phyloP scores from a whole-genome alignment of 2,113 vertebrate species.

The Calidris pygmaea region DNA sequence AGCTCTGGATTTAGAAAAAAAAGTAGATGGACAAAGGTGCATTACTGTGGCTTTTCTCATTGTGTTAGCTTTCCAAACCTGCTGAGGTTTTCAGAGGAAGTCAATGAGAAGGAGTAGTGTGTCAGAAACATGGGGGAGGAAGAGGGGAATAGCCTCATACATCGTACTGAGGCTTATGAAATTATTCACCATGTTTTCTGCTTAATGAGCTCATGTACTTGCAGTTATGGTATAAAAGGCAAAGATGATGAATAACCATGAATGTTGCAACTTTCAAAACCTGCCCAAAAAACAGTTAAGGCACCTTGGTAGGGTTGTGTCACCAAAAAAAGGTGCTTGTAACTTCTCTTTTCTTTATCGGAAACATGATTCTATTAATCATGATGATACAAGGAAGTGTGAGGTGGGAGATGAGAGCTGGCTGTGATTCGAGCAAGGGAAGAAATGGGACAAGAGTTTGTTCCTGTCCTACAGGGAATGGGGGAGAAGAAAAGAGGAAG shows the following conservation, averaged over 20 bases:
- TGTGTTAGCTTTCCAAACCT: background rate
- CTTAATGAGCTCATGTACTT: background rate
- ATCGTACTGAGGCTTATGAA: background rate
- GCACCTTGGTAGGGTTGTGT: background rate
- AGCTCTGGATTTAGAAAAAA: background rate
- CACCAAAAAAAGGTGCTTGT: accelerated
- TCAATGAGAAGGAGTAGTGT: accelerated
- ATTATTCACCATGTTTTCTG: background rate
- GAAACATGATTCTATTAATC: background rate
- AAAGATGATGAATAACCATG: background rate
- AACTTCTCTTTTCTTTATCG: background rate
- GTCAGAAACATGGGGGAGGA: background rate
- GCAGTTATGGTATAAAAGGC: background rate
- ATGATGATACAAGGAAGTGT: background rate
- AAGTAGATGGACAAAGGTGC: background rate
- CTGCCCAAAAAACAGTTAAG: background rate
- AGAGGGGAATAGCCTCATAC: no score
- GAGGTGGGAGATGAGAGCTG: background rate
- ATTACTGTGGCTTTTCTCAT: background rate
- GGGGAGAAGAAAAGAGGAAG: background rate
- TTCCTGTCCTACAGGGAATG: no score
- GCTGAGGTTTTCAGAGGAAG: background rate
- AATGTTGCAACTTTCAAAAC: background rate
- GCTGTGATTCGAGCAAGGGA: background rate
- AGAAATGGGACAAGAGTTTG: background rate